These are phyloP conservation scores for Apocheima hispidaria DNA, from an alignment of 2,888 invertebrate species.

Conservation along the genomic window DNA sequence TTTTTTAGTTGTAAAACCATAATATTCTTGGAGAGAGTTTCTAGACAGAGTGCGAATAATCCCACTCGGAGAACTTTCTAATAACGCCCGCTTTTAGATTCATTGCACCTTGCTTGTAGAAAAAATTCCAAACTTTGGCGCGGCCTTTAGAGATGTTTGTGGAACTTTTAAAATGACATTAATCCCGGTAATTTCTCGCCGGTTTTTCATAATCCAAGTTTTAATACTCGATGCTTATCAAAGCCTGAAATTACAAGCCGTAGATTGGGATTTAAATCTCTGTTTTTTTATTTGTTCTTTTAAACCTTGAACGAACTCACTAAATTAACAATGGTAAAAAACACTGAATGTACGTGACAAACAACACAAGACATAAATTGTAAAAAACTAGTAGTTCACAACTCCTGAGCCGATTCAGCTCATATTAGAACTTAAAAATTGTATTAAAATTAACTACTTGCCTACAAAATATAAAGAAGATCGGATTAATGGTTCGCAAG, in stretches of 20 bases:
- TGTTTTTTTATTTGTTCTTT: conserved; percentile 5
- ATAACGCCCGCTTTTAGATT: conserved; percentile 75
- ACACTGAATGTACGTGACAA: no score
- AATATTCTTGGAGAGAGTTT: conserved; percentile 59
- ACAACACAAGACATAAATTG: no score
- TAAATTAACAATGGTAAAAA: no score
- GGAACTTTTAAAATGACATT: conserved; percentile 73
- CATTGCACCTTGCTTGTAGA: conserved; percentile 77
- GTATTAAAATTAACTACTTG: no score
- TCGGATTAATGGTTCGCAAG: no score
- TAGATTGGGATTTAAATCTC: conserved; percentile 36
- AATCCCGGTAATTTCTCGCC: conserved; percentile 67
- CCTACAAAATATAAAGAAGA: no score
- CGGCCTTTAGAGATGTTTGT: conserved; percentile 67
- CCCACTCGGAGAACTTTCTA: conserved; percentile 73
- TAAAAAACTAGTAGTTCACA: no score
- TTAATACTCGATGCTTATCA: conserved; percentile 54
- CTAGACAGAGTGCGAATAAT: conserved; percentile 63
- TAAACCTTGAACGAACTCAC: not conserved
- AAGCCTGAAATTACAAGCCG: conserved; percentile 44
- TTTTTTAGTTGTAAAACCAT: conserved; percentile 57
- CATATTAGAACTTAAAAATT: no score
- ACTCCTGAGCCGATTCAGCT: no score
- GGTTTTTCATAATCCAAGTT: conserved; percentile 56
- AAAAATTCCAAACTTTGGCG: conserved; percentile 67